These are phyloP conservation scores for Limonius californicus DNA, from an alignment of 1,140 invertebrate species.

Conservation along the genomic window DNA sequence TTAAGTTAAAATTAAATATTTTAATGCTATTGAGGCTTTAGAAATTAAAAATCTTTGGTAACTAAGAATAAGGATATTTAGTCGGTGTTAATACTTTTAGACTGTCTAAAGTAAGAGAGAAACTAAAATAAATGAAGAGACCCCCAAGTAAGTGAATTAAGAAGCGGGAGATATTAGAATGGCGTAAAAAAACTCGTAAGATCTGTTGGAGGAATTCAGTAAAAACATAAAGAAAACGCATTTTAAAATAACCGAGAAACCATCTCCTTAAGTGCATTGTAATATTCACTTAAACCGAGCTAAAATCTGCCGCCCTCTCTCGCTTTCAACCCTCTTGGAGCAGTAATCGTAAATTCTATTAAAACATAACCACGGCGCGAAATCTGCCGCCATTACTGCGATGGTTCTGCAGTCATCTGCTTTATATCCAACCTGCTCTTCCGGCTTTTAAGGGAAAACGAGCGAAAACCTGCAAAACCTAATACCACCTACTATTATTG, in stretches of 20 bases:
- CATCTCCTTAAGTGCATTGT: constrained; percentile 27
- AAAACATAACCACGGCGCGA: constrained; percentile 50
- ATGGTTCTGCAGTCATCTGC: constrained; percentile 46
- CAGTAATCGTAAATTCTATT: constrained; percentile 52
- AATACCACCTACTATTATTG: neutral
- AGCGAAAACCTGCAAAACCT: constrained; percentile 26
- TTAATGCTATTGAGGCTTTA: too few relatives aligned
- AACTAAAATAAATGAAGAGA: too few relatives aligned
- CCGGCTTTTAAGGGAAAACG: constrained; percentile 33
- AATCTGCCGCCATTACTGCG: constrained; percentile 50
- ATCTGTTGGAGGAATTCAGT: neutral
- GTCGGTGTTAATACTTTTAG: too few relatives aligned
- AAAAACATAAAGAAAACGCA: neutral
- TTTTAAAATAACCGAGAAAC: constrained; percentile 10
- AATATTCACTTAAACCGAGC: constrained; percentile 31
- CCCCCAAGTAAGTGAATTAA: neutral
- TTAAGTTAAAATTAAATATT: too few relatives aligned
- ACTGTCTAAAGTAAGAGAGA: too few relatives aligned
- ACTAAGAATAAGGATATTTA: too few relatives aligned
- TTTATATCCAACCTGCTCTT: constrained; percentile 40
- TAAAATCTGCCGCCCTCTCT: constrained; percentile 34
- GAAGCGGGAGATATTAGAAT: neutral
- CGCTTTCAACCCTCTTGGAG: constrained; percentile 40
- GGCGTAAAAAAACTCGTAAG: neutral
- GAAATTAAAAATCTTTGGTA: too few relatives aligned